These are phyloP conservation scores for Ooceraea biroi DNA, from an alignment of 1,140 invertebrate species.

Conservation along the genomic window DNA sequence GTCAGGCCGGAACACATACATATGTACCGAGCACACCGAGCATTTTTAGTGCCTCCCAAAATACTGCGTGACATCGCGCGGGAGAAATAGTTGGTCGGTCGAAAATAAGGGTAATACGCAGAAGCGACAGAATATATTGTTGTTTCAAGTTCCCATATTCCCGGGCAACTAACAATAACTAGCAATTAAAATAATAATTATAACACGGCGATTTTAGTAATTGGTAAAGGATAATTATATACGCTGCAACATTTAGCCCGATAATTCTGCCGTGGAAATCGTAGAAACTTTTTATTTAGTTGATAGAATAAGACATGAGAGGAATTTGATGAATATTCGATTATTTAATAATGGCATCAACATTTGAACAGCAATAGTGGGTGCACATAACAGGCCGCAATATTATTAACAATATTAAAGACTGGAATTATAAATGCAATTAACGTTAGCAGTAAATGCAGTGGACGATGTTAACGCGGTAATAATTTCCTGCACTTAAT, in stretches of 20 bases:
- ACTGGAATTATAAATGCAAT: neutral
- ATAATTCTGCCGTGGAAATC: neutral
- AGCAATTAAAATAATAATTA: constrained; percentile 18
- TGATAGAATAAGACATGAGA: neutral
- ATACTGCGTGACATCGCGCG: constrained; percentile 45
- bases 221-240: neutral
- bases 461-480: neutral
- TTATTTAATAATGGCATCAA: neutral
- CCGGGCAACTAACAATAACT: neutral
- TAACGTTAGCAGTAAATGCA: constrained; percentile 4
- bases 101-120: constrained; percentile 29
- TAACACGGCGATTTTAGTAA: neutral
- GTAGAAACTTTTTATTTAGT: neutral
- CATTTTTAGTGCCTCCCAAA: constrained; percentile 53
- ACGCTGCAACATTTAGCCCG: neutral
- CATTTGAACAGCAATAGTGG: neutral
- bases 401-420: constrained; percentile 23
- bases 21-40: constrained; percentile 18
- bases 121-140: constrained; percentile 1
- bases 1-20: constrained; percentile 24
- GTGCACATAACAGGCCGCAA: neutral
- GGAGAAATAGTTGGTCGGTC: constrained; percentile 18
- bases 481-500: constrained; percentile 9
- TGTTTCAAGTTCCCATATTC: constrained; percentile 14
- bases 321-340: neutral